Evolutionary conservation across 2,113 vertebrate genomes (phyloP).

Genomic region (Siphamia tubifer): DNA sequence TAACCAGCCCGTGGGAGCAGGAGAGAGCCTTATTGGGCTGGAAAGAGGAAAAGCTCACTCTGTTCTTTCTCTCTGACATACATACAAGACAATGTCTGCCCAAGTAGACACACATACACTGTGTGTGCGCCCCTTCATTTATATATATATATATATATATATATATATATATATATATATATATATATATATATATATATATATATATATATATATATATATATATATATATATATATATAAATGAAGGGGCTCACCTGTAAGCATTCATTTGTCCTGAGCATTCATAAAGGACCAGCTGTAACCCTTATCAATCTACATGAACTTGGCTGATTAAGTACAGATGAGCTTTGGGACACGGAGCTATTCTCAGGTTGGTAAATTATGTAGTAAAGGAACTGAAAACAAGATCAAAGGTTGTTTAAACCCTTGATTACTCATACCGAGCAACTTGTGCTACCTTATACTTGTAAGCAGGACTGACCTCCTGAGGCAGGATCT

Average conservation of each 20-base stretch:
- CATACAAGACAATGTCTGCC: background rate
- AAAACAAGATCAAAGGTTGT: background rate
- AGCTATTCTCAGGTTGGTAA: constrained; percentile 3
- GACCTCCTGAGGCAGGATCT: too few species aligned
- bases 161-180: too few species aligned
- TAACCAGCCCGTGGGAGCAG: constrained; percentile 47
- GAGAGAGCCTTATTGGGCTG: constrained; percentile 25
- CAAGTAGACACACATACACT: background rate
- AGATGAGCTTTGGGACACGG: constrained; percentile 50
- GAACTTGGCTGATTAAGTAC: constrained; percentile 19
- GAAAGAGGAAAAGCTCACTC: background rate
- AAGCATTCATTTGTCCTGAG: constrained; percentile 30
- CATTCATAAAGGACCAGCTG: background rate
- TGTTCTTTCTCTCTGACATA: background rate
- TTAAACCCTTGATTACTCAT: constrained; percentile 38
- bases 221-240: too few species aligned
- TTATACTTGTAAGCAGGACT: too few species aligned
- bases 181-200: too few species aligned
- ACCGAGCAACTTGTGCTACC: too few species aligned
- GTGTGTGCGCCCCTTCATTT: too few species aligned
- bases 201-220: too few species aligned
- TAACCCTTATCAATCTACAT: constrained; percentile 10
- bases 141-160: too few species aligned
- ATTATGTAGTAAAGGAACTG: background rate
- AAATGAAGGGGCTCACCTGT: too few species aligned